These are phyloP conservation scores for Euschistus heros DNA, from an alignment of 1,140 invertebrate genomes.

Conservation along the genomic window DNA sequence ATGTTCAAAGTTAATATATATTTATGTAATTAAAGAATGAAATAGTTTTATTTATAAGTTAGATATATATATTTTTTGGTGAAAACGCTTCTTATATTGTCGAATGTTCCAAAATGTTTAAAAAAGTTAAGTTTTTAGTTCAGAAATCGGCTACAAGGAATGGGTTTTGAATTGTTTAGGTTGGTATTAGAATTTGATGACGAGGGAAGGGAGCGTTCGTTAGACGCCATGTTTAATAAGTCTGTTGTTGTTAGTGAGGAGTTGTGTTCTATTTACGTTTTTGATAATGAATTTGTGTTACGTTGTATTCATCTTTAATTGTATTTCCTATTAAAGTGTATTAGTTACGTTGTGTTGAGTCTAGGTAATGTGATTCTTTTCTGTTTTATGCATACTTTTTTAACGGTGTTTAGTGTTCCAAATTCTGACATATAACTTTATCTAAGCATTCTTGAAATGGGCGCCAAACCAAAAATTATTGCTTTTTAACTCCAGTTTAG, in stretches of 20 bases:
- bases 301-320: not conserved
- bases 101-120: no score
- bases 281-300: not conserved
- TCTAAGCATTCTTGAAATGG: not conserved
- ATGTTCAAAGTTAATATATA: no score
- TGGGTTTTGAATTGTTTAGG: not conserved
- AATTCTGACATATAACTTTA: not conserved
- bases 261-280: not conserved
- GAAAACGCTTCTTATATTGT: no score
- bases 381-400: not conserved
- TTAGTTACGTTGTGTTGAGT: not conserved
- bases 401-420: not conserved
- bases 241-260: not conserved
- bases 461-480: not conserved
- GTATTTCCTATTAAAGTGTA: not conserved
- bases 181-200: constrained; percentile 8
- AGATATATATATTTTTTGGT: no score
- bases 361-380: not conserved
- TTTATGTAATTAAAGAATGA: no score
- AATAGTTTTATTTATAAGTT: no score
- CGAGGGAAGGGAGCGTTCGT: constrained; percentile 15
- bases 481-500: no score
- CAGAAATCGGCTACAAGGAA: no score
- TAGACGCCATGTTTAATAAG: constrained; percentile 12
- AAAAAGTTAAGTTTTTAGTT: no score